Percentiles rank a stretch among this genome's conserved stretches.
Conservation (phyloP, 2,797 vertebrate genomes). For the Tamandua tetradactyla region DNA sequence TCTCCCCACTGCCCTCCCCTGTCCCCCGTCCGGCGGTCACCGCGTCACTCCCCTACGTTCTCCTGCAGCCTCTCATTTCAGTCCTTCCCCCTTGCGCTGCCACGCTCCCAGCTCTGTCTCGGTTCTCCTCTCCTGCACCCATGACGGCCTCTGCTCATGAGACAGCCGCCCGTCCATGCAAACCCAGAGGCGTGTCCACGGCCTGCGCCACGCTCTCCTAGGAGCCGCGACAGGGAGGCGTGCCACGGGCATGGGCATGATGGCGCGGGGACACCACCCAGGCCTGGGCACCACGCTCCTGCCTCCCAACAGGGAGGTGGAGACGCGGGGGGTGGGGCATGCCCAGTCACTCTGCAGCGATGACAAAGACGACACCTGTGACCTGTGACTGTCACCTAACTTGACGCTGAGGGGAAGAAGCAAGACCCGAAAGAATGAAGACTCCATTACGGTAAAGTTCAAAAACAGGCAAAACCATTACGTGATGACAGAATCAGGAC, state of each 20-base stretch:
- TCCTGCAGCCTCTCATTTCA: neutral
- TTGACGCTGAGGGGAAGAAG: rapidly evolving
- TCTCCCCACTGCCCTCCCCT: no score
- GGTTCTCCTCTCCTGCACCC: neutral
- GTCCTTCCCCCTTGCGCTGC: neutral
- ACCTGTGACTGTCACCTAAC: neutral
- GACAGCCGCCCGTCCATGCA: neutral
- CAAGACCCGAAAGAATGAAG: rapidly evolving
- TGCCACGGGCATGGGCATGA: no score
- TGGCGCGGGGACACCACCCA: no score
- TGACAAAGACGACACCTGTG: neutral
- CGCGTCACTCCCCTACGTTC: rapidly evolving
- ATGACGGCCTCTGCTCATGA: neutral
- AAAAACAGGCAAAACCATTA: neutral
- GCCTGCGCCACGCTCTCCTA: no score
- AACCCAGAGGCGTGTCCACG: neutral
- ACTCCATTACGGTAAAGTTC: neutral
- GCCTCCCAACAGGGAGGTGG: neutral
- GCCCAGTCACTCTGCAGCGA: no score
- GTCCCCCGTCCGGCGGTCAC: neutral
- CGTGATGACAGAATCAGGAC: neutral
- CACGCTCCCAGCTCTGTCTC: neutral
- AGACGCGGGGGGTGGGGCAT: rapidly evolving
- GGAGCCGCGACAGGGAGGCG: no score
- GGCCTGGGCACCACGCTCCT: neutral